phyloP scores from a whole-genome alignment of 2,888 invertebrate genomes.

The Stenichneumon culpator region DNA sequence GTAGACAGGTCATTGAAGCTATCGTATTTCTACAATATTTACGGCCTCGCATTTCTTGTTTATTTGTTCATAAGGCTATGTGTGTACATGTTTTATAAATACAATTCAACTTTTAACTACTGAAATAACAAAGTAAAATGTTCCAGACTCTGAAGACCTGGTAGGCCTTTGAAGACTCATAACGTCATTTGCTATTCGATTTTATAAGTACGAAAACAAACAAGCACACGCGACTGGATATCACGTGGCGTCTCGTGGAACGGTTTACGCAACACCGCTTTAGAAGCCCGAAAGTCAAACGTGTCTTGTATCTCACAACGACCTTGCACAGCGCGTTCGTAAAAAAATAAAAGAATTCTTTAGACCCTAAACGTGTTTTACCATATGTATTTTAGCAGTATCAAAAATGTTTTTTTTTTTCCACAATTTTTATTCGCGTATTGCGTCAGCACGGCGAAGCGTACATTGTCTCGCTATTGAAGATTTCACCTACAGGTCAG shows the following conservation, averaged over 20 bases:
- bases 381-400: no score
- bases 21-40: neutral
- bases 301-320: neutral
- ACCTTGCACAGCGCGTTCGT: neutral
- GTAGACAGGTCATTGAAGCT: neutral
- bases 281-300: constrained; percentile 13
- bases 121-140: neutral
- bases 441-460: neutral
- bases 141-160: neutral
- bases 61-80: neutral
- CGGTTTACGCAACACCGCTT: neutral
- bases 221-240: constrained; percentile 8
- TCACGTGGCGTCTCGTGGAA: constrained; percentile 16
- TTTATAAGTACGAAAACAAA: neutral
- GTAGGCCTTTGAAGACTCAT: neutral
- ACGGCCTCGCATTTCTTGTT: neutral
- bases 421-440: neutral
- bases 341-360: neutral
- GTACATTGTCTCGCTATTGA: neutral
- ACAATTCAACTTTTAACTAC: neutral
- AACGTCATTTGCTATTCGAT: neutral
- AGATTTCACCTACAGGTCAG: neutral
- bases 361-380: neutral
- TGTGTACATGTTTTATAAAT: neutral
- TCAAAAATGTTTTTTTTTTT: neutral